Evolutionary conservation across 2,113 vertebrate genomes (phyloP).

Genomic region (Phasianus colchicus): DNA sequence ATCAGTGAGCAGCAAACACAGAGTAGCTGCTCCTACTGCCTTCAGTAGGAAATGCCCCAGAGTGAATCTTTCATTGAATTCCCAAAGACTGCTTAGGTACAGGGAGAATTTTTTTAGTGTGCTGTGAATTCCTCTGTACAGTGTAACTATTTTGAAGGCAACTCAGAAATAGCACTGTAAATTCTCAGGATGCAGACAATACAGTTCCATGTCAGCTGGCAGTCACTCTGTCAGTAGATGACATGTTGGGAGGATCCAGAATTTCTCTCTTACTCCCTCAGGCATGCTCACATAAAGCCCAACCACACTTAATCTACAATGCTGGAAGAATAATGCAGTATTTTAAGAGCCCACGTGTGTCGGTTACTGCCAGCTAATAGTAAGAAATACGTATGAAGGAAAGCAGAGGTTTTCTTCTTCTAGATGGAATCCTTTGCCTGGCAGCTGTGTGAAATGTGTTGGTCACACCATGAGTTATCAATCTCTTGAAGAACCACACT

Average conservation of each 20-base stretch:
- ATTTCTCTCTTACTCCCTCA: neutral
- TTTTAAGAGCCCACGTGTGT: neutral
- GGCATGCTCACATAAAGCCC: neutral
- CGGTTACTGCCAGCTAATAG: neutral
- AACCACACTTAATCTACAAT: neutral
- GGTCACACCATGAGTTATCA: neutral
- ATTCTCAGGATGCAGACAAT: neutral
- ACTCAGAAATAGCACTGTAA: neutral
- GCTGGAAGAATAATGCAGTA: neutral
- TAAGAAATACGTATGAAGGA: neutral
- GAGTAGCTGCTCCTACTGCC: neutral
- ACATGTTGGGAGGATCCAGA: neutral
- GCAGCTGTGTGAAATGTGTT: neutral
- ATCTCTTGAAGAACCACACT: neutral
- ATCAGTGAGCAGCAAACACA: slow-evolving; percentile 6
- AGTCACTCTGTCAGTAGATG: neutral
- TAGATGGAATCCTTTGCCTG: neutral
- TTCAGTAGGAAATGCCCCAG: neutral
- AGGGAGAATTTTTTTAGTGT: neutral
- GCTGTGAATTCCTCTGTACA: neutral
- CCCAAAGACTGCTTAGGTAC: neutral
- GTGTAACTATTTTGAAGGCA: neutral
- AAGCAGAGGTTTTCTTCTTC: neutral
- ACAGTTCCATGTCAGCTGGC: neutral
- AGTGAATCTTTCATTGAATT: slow-evolving; percentile 16